phyloP scores from a whole-genome alignment of 1,140 invertebrate species.

The Lutraria rhynchaena region DNA sequence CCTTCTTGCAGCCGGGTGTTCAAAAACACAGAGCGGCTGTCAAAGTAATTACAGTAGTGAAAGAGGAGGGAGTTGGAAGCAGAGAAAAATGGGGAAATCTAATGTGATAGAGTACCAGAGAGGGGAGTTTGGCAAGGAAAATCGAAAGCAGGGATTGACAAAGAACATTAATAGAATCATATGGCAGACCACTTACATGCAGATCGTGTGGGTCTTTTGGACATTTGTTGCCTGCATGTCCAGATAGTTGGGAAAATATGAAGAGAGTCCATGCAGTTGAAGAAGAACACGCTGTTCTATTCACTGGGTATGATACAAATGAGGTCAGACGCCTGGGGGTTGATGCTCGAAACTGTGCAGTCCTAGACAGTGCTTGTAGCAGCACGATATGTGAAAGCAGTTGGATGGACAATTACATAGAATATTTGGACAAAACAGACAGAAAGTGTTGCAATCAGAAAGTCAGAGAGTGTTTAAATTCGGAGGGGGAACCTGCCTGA shows the following conservation, averaged over 20 bases:
- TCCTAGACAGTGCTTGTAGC: constrained; percentile 60
- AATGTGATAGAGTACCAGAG: constrained; percentile 28
- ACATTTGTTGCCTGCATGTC: constrained; percentile 37
- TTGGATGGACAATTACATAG: constrained; percentile 58
- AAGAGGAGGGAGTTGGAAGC: constrained; percentile 20
- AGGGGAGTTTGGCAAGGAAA: background rate
- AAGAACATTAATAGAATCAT: constrained; percentile 31
- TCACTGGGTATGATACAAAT: constrained; percentile 46
- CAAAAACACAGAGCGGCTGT: constrained; percentile 22
- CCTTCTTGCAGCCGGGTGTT: constrained; percentile 50
- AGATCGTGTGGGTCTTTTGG: constrained; percentile 43
- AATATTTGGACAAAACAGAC: constrained; percentile 32
- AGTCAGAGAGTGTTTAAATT: constrained; percentile 60
- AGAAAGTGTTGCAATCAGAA: constrained; percentile 40
- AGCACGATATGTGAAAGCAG: constrained; percentile 57
- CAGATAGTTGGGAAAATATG: constrained; percentile 48
- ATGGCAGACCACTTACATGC: constrained; percentile 27
- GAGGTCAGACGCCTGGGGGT: constrained; percentile 32
- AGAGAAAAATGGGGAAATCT: constrained; percentile 17
- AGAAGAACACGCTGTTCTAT: constrained; percentile 51
- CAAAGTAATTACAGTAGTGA: constrained; percentile 12
- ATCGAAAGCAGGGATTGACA: background rate
- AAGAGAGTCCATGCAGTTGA: constrained; percentile 43
- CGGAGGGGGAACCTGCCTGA: constrained; percentile 46
- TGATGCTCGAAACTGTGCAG: constrained; percentile 60